Evolutionary conservation across 2,888 invertebrate genomes (phyloP).

Genomic region (Temnothorax rugatulus): DNA sequence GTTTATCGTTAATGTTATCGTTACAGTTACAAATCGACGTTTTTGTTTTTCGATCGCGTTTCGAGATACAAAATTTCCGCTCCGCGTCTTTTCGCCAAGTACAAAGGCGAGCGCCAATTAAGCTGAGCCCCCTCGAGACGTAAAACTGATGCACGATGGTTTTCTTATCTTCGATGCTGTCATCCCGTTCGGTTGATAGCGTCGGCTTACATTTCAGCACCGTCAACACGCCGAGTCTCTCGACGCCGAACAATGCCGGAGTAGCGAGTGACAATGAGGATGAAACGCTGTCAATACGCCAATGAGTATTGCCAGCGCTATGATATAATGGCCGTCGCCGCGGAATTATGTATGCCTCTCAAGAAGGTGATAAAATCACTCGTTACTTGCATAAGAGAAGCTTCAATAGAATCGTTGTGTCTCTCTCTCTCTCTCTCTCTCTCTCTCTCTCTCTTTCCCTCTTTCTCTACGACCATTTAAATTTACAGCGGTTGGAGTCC

Average conservation of each 20-base stretch:
- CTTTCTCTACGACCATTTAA: not conserved
- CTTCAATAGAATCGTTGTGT: constrained; percentile 20
- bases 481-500: not conserved
- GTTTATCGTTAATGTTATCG: not conserved
- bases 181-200: constrained; percentile 36
- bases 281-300: constrained; percentile 47
- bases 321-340: constrained; percentile 25
- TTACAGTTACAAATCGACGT: not conserved
- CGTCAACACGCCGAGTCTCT: constrained; percentile 2
- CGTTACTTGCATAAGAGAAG: constrained; percentile 34
- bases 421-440: not conserved
- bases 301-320: constrained; percentile 33
- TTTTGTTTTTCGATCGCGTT: not conserved
- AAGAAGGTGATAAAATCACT: constrained; percentile 23
- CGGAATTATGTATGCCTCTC: constrained; percentile 25
- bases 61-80: not conserved
- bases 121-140: not conserved
- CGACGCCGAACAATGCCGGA: constrained; percentile 18
- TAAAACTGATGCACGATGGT: not conserved
- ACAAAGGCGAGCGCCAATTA: constrained; percentile 14
- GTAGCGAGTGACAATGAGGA: constrained; percentile 46
- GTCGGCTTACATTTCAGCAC: constrained; percentile 6
- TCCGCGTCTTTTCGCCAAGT: not conserved
- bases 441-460: no score
- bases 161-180: constrained; percentile 44